phyloP scores from a whole-genome alignment of 1,140 invertebrate species.

The Dryas iulia region DNA sequence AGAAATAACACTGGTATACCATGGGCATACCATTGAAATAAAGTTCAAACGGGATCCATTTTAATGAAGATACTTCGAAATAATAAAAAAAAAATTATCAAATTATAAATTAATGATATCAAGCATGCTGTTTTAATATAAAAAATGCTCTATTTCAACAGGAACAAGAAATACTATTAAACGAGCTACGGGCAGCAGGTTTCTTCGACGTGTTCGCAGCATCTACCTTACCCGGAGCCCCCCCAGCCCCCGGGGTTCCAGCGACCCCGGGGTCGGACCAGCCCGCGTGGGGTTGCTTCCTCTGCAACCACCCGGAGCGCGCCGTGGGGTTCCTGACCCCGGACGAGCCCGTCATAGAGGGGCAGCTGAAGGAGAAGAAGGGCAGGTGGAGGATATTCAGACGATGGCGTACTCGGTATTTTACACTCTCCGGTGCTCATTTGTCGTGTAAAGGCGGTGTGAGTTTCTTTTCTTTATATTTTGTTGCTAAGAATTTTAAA shows the following conservation, averaged over 20 bases:
- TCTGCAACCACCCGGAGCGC: conserved; percentile 95
- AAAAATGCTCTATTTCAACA: too few relatives aligned
- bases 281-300: conserved; percentile 91
- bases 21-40: too few relatives aligned
- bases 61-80: too few relatives aligned
- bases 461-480: conserved; percentile 57
- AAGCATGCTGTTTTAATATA: not conserved
- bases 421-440: conserved; percentile 94
- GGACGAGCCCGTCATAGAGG: conserved; percentile 90
- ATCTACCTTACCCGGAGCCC: conserved; percentile 56
- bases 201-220: conserved; percentile 94
- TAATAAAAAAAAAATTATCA: too few relatives aligned
- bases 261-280: conserved; percentile 7
- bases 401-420: conserved; percentile 95
- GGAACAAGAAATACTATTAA: conserved; percentile 92
- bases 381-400: conserved; percentile 94
- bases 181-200: conserved; percentile 91
- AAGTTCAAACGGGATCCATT: too few relatives aligned
- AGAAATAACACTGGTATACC: too few relatives aligned
- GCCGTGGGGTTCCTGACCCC: conserved; percentile 89
- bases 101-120: not conserved
- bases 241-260: not conserved
- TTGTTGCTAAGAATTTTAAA: too few relatives aligned
- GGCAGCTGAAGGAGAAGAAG: conserved; percentile 97
- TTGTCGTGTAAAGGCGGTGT: conserved; percentile 93